Evolutionary conservation across 2,797 vertebrate genomes (phyloP).

Genomic region (Myiotriccus ornatus): DNA sequence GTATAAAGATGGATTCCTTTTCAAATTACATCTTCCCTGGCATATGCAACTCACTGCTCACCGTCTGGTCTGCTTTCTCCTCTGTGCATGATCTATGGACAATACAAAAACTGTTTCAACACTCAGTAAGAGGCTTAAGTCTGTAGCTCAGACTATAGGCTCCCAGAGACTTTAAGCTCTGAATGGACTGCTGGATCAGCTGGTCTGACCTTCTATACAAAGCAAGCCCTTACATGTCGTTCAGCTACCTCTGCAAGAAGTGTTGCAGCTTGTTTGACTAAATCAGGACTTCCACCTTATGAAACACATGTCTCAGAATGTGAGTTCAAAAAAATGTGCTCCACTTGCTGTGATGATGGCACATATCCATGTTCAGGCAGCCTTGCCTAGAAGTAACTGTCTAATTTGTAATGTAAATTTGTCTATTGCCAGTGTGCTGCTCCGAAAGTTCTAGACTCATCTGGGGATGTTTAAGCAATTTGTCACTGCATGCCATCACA

Average conservation of each 20-base stretch:
- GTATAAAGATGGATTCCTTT: constrained; percentile 33
- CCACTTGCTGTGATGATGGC: not conserved
- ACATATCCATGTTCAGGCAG: not conserved
- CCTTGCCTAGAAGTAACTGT: not conserved
- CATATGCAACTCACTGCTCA: not conserved
- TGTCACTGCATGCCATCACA: not conserved
- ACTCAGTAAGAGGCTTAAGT: constrained; percentile 50
- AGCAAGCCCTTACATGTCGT: not conserved
- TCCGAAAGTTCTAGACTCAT: not conserved
- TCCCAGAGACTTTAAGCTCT: constrained; percentile 40
- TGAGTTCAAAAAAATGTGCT: not conserved
- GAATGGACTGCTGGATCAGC: constrained; percentile 55
- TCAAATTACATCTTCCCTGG: constrained; percentile 11
- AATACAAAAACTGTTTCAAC: constrained; percentile 57
- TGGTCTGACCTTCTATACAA: constrained; percentile 23
- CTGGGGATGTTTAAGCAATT: not conserved
- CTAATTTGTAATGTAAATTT: not conserved
- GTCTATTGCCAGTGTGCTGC: not conserved
- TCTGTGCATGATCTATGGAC: constrained; percentile 10
- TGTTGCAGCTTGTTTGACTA: not conserved
- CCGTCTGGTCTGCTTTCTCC: not conserved
- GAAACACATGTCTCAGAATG: not conserved
- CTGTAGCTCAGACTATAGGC: constrained; percentile 39
- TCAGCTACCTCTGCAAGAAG: constrained; percentile 10
- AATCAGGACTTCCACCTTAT: not conserved